These are phyloP conservation scores for Diadema setosum DNA, from an alignment of 35 echinoderm and acorn worm genomes.

Conservation along the genomic window DNA sequence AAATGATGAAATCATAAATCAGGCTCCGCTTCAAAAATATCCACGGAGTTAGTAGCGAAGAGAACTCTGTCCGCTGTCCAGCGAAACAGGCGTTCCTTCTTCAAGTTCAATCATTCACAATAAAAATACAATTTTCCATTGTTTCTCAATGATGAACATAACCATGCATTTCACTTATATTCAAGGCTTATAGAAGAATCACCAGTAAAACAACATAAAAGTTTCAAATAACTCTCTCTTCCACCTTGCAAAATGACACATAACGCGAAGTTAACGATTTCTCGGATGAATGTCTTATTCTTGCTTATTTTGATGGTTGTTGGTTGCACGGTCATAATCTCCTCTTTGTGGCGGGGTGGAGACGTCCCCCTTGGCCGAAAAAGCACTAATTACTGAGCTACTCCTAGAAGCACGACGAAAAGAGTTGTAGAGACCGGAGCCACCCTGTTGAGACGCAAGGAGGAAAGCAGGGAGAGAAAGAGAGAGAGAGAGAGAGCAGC, in stretches of 20 bases:
- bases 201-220: background rate
- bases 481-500: background rate
- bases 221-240: background rate
- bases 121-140: background rate
- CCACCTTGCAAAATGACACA: background rate
- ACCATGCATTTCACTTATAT: background rate
- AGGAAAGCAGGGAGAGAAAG: background rate
- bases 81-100: background rate
- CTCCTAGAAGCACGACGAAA: background rate
- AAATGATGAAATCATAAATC: background rate
- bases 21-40: background rate
- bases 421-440: background rate
- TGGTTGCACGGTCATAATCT: background rate
- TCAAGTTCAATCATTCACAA: background rate
- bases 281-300: background rate
- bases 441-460: background rate
- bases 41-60: background rate
- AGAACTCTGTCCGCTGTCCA: too few relatives aligned
- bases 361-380: background rate
- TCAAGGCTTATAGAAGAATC: background rate
- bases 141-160: background rate
- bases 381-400: constrained; percentile 6
- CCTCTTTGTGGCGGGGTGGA: background rate
- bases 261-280: background rate
- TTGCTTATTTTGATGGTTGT: background rate